phyloP scores from a whole-genome alignment of 2,113 vertebrate genomes.

The Macquaria ambigua region DNA sequence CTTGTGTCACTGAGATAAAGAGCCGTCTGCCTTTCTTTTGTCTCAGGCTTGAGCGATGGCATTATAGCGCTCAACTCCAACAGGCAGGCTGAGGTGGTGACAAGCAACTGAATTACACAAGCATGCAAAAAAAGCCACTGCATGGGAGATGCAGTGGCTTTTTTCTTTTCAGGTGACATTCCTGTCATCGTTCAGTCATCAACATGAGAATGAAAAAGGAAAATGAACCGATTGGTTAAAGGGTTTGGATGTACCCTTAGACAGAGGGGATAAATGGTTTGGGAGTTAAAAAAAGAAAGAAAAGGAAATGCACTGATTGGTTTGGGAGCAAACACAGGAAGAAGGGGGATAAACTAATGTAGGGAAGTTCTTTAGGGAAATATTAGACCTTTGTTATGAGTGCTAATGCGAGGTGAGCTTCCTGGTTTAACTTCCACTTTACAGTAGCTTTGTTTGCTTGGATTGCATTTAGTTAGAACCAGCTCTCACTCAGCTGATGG shows the following conservation, averaged over 20 bases:
- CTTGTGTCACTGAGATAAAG: conserved; percentile 1
- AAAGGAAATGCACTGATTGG: conserved; percentile 28
- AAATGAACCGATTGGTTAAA: conserved; percentile 25
- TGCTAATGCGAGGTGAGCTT: conserved; percentile 21
- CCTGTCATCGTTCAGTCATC: neutral
- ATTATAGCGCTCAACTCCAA: conserved; percentile 5
- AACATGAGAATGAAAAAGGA: neutral
- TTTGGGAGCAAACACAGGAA: conserved; percentile 36
- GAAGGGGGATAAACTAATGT: conserved; percentile 2
- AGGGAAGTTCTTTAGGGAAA: conserved; percentile 30
- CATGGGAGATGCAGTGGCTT: neutral
- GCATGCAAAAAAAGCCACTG: too few species aligned
- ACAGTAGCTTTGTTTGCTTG: conserved; percentile 39
- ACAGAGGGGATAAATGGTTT: conserved; percentile 26
- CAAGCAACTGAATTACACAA: neutral
- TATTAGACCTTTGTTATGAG: conserved; percentile 31
- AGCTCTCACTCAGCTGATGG: conserved; percentile 32
- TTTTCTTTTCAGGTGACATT: neutral
- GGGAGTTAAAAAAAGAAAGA: neutral
- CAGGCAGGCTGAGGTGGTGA: neutral
- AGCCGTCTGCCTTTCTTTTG: neutral
- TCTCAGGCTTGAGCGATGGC: neutral
- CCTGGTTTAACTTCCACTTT: conserved; percentile 37
- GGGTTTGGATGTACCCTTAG: neutral
- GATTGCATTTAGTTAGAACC: conserved; percentile 27